Percentiles rank a stretch among this genome's conserved stretches.
phyloP scores from a whole-genome alignment of 2,113 vertebrate genomes.

The Python bivittatus region DNA sequence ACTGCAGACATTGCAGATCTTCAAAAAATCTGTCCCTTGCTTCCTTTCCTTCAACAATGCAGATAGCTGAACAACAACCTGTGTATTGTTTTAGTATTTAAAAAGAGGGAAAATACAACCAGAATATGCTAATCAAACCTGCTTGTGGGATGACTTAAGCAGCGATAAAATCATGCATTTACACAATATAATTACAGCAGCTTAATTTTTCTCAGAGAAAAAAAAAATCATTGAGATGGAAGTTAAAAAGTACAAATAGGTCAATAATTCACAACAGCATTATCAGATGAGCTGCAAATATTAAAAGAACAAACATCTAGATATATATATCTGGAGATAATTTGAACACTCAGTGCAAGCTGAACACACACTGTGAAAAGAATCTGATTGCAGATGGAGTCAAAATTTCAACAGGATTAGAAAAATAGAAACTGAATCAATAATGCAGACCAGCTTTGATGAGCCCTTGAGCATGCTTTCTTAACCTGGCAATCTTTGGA shows the following conservation, averaged over 20 bases:
- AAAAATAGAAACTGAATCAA: background rate
- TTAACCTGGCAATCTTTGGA: too few species aligned
- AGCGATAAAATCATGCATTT: slow-evolving; percentile 64
- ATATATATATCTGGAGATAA: background rate
- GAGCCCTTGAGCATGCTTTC: background rate
- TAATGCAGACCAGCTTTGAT: background rate
- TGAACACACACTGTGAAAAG: background rate
- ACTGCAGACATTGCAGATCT: background rate
- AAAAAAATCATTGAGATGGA: slow-evolving; percentile 61
- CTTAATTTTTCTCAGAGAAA: slow-evolving; percentile 62
- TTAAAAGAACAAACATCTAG: slow-evolving; percentile 58
- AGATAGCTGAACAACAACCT: slow-evolving; percentile 50
- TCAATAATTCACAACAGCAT: slow-evolving; percentile 71
- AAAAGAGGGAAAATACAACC: background rate
- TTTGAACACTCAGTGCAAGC: background rate
- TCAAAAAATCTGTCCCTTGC: background rate
- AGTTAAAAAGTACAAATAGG: slow-evolving; percentile 68
- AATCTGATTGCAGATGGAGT: background rate
- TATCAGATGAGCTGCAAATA: slow-evolving; percentile 71
- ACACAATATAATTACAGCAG: slow-evolving; percentile 66
- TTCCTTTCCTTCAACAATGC: slow-evolving; percentile 8
- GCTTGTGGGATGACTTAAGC: slow-evolving; percentile 66
- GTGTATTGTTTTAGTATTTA: background rate
- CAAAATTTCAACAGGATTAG: background rate
- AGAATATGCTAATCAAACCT: slow-evolving; percentile 65